Conservation (phyloP, 1,140 invertebrate species). For the Limonius californicus region DNA sequence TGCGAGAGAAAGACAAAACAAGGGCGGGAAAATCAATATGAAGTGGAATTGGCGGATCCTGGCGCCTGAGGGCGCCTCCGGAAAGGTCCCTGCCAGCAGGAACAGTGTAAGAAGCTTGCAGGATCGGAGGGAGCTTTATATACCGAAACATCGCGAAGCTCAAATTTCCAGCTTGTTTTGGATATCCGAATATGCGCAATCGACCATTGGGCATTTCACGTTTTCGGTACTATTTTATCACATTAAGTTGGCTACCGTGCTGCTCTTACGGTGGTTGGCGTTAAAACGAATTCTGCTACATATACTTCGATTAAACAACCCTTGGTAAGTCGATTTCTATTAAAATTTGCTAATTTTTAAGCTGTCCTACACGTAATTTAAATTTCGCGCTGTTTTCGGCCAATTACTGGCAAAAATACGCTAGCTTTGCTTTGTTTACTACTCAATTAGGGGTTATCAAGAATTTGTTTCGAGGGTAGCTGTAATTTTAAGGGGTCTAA, state of each 20-base stretch:
- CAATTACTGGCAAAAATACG: too few species aligned
- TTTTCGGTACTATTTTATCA: conserved; percentile 40
- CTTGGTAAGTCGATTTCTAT: conserved; percentile 27
- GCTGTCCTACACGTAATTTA: too few species aligned
- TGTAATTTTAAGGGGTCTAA: too few species aligned
- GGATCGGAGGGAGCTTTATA: conserved; percentile 12
- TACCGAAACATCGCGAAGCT: conserved; percentile 18
- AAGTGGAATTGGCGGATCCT: not conserved
- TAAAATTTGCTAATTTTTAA: not conserved
- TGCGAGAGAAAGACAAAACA: conserved; percentile 36
- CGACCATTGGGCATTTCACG: conserved; percentile 36
- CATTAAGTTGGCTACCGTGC: conserved; percentile 45
- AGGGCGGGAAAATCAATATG: conserved; percentile 39
- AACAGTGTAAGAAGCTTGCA: conserved; percentile 12
- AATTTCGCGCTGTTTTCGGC: too few species aligned
- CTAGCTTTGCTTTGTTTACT: too few species aligned
- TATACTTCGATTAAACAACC: conserved; percentile 19
- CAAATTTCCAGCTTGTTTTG: conserved; percentile 17
- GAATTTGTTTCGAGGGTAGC: too few species aligned
- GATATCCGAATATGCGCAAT: conserved; percentile 36
- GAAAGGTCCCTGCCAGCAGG: not conserved
- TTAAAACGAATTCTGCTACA: conserved; percentile 24
- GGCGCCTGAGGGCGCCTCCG: conserved; percentile 15
- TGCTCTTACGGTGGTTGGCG: conserved; percentile 41
- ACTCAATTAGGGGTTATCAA: too few species aligned